These are phyloP conservation scores for Caenorhabditis virilis DNA, from an alignment of 2,888 invertebrate genomes.

Conservation along the genomic window DNA sequence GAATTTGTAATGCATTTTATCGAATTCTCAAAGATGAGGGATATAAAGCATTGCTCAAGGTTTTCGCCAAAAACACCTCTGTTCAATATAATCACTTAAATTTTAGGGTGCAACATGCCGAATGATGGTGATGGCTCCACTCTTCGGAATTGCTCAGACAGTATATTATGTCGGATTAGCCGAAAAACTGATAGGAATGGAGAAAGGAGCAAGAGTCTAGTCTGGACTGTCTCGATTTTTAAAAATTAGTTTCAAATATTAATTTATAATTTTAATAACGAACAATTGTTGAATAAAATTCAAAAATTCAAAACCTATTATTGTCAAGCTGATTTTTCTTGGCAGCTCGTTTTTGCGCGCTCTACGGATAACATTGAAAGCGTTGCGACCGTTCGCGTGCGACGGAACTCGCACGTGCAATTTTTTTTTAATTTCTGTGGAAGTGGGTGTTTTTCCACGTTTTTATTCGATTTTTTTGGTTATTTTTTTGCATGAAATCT, in stretches of 20 bases:
- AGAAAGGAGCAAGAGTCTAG: conserved; percentile 43
- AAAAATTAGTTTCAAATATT: too few relatives aligned
- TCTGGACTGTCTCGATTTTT: not conserved
- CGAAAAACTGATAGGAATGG: conserved; percentile 48
- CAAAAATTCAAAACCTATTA: not conserved
- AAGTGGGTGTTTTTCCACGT: too few relatives aligned
- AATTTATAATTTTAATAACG: too few relatives aligned
- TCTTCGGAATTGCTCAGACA: conserved; percentile 96
- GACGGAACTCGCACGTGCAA: too few relatives aligned
- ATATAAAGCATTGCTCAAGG: conserved; percentile 87
- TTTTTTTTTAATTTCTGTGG: too few relatives aligned
- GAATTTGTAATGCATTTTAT: conserved; percentile 37
- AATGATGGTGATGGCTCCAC: conserved; percentile 94
- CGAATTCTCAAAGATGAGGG: conserved; percentile 85
- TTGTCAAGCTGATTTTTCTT: too few relatives aligned
- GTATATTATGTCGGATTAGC: conserved; percentile 93
- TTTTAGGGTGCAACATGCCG: conserved; percentile 84
- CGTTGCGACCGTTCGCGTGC: too few relatives aligned
- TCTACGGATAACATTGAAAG: too few relatives aligned
- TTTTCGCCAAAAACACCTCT: not conserved
- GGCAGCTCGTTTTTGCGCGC: too few relatives aligned
- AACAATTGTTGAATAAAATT: too few relatives aligned
- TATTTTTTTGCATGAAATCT: too few relatives aligned
- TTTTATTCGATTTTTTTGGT: too few relatives aligned
- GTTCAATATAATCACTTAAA: not conserved